Conservation (phyloP, 1,140 invertebrate species). For the Gonatopus flavifemur region DNA sequence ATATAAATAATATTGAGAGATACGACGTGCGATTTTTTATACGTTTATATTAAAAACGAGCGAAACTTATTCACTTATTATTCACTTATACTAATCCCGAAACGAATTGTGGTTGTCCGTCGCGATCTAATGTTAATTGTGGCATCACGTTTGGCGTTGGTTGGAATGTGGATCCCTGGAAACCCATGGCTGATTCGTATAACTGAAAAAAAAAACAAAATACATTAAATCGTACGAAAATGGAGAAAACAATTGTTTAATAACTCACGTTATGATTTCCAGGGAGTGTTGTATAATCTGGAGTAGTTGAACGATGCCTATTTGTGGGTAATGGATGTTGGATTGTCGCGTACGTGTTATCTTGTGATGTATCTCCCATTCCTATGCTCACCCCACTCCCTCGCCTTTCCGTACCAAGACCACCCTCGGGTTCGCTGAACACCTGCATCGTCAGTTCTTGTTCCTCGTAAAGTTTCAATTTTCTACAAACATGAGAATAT, state of each 20-base stretch:
- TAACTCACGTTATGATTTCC: slow-evolving; percentile 55
- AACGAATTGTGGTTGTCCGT: slow-evolving; percentile 69
- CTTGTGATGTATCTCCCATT: slow-evolving; percentile 60
- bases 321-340: slow-evolving; percentile 65
- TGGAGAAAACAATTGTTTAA: not conserved
- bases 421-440: slow-evolving; percentile 75
- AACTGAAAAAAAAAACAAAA: slow-evolving; percentile 56
- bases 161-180: slow-evolving; percentile 74
- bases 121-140: slow-evolving; percentile 62
- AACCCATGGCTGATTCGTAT: slow-evolving; percentile 67
- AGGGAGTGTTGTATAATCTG: slow-evolving; percentile 73
- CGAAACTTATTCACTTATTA: slow-evolving; percentile 4
- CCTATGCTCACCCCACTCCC: slow-evolving; percentile 55
- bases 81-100: slow-evolving; percentile 68
- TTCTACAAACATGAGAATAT: slow-evolving; percentile 57
- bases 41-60: slow-evolving; percentile 23
- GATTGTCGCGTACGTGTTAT: slow-evolving; percentile 87
- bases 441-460: slow-evolving; percentile 93
- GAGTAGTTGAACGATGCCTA: slow-evolving; percentile 61
- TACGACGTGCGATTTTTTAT: slow-evolving; percentile 35
- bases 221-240: slow-evolving; percentile 11
- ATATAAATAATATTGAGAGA: too few relatives aligned
- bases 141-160: slow-evolving; percentile 55
- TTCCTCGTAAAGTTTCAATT: slow-evolving; percentile 87
- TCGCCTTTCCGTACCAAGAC: slow-evolving; percentile 57